Evolutionary conservation across 2,797 vertebrate species (phyloP).

Genomic region (Fratercula arctica): DNA sequence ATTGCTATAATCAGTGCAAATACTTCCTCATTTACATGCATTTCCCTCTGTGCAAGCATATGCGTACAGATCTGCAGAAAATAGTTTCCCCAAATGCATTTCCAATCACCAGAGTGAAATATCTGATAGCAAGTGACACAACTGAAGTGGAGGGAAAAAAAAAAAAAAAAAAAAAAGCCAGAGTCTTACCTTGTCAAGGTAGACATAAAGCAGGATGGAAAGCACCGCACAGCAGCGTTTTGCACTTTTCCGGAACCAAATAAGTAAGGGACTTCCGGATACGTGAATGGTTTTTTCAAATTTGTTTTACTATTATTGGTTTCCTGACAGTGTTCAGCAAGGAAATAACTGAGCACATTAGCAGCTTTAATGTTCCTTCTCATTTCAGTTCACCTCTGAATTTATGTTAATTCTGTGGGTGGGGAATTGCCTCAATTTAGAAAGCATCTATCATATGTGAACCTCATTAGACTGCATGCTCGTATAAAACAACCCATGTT

Average conservation of each 20-base stretch:
- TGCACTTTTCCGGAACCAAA: neutral
- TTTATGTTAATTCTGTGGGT: neutral
- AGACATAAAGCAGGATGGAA: neutral
- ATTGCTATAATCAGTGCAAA: slow-evolving; percentile 41
- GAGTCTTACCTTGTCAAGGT: neutral
- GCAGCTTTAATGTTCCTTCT: neutral
- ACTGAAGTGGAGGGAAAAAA: neutral
- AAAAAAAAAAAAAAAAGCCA: neutral
- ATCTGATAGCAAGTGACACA: neutral
- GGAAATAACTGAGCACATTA: neutral
- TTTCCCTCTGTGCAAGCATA: slow-evolving; percentile 12
- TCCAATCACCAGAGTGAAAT: slow-evolving; percentile 15
- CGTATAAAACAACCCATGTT: neutral
- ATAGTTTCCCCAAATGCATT: slow-evolving; percentile 19
- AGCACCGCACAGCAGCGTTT: neutral
- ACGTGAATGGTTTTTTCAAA: neutral
- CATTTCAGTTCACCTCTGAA: neutral
- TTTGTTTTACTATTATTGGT: neutral
- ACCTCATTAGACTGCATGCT: neutral
- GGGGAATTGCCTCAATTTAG: neutral
- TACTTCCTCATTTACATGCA: slow-evolving; percentile 33
- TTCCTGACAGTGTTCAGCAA: neutral
- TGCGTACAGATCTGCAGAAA: neutral
- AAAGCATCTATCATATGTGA: neutral
- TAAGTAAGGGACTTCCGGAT: neutral